Evolutionary conservation across 2,113 vertebrate species (phyloP).

Genomic region (Pitta sordida): DNA sequence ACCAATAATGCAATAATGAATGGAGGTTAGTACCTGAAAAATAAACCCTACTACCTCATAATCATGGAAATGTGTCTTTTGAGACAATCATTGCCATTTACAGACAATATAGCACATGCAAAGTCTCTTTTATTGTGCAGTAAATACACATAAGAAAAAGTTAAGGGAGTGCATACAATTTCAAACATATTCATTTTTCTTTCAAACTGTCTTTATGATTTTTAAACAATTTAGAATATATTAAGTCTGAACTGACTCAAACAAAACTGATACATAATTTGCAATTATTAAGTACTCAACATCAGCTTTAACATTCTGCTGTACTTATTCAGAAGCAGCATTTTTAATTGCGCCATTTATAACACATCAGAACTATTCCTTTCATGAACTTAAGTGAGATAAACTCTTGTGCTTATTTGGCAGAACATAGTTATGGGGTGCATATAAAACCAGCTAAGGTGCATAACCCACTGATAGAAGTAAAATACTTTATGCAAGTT

Average conservation of each 20-base stretch:
- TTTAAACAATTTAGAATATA: slow-evolving; percentile 58
- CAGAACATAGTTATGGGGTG: neutral
- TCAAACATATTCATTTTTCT: slow-evolving; percentile 27
- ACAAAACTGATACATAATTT: slow-evolving; percentile 48
- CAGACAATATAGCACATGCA: slow-evolving; percentile 77
- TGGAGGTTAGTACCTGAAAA: slow-evolving; percentile 31
- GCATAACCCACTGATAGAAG: neutral
- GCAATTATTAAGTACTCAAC: slow-evolving; percentile 24
- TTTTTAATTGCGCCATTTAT: slow-evolving; percentile 40
- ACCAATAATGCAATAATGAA: neutral
- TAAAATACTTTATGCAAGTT: slow-evolving; percentile 26
- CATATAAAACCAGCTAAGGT: neutral
- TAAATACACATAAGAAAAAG: slow-evolving; percentile 63
- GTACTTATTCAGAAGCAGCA: slow-evolving; percentile 21
- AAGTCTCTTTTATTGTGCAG: slow-evolving; percentile 67
- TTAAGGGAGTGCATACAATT: slow-evolving; percentile 52
- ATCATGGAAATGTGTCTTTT: slow-evolving; percentile 48
- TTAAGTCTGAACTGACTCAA: slow-evolving; percentile 29
- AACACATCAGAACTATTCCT: slow-evolving; percentile 39
- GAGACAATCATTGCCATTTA: slow-evolving; percentile 64
- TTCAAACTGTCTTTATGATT: slow-evolving; percentile 16
- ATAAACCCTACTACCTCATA: slow-evolving; percentile 7
- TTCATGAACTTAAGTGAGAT: slow-evolving; percentile 14
- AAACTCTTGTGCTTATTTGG: slow-evolving; percentile 44
- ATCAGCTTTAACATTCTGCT: slow-evolving; percentile 37